These are phyloP conservation scores for Argyresthia albistria DNA, from an alignment of 2,888 invertebrate species.

Conservation along the genomic window DNA sequence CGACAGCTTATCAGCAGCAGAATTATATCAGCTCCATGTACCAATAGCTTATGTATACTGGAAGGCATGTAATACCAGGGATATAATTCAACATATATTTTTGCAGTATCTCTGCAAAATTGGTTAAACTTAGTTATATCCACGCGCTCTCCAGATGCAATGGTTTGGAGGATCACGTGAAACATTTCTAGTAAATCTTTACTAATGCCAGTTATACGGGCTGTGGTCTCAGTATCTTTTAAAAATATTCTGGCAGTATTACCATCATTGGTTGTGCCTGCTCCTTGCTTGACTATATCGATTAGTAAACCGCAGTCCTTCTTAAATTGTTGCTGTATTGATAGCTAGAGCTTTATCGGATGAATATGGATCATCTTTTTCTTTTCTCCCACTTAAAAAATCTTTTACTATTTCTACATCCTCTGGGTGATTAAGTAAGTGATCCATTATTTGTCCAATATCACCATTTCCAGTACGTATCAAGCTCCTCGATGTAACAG, in stretches of 20 bases:
- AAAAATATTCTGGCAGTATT: neutral
- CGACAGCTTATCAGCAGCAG: constrained; percentile 6
- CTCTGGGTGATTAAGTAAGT: neutral
- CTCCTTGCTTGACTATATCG: neutral
- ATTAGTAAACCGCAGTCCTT: neutral
- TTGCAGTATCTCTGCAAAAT: neutral
- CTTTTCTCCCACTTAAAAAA: neutral
- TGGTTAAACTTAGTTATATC: constrained; percentile 6
- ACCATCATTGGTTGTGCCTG: neutral
- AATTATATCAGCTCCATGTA: constrained; percentile 11
- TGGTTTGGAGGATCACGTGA: neutral
- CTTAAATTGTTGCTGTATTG: neutral
- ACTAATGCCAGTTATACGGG: neutral
- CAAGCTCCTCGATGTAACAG: neutral
- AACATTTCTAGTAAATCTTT: neutral
- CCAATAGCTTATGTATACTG: constrained; percentile 9
- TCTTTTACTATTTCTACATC: neutral
- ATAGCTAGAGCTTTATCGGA: neutral
- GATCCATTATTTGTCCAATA: neutral
- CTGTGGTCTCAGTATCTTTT: neutral
- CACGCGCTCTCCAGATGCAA: neutral
- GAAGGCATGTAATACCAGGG: constrained; percentile 10
- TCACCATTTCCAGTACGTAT: neutral
- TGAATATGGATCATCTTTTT: neutral
- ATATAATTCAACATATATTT: constrained; percentile 4